Evolutionary conservation across 1,140 invertebrate species (phyloP).

Genomic region (Neodiprion lecontei): DNA sequence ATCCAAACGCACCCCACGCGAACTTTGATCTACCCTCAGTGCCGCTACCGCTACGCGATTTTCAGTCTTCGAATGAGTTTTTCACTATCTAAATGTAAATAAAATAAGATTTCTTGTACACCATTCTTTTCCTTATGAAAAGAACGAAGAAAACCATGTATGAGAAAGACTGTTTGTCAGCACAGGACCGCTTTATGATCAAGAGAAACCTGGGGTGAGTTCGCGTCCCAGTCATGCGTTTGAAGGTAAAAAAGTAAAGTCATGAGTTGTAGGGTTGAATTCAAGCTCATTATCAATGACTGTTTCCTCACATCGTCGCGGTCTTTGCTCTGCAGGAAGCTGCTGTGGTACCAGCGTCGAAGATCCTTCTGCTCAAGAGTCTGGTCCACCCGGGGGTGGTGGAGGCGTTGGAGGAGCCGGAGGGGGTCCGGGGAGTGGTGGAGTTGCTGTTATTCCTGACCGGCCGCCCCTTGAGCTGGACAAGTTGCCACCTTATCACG

Average conservation of each 20-base stretch:
- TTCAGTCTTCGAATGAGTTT: no score
- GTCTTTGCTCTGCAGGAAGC: conserved; percentile 41
- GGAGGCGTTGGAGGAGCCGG: conserved; percentile 43
- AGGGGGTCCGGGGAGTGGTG: conserved; percentile 44
- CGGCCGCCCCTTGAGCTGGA: conserved; percentile 59
- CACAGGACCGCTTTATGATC: no score
- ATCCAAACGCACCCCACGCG: no score
- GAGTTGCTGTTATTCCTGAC: conserved; percentile 59
- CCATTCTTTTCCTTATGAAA: no score
- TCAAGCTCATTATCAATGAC: conserved; percentile 24
- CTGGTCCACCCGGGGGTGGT: conserved; percentile 23
- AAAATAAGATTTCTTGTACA: no score
- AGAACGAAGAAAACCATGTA: no score
- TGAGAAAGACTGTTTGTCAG: no score
- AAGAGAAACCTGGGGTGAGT: no score
- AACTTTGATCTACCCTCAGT: no score
- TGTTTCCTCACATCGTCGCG: conserved; percentile 31
- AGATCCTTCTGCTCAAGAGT: conserved; percentile 43
- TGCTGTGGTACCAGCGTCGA: conserved; percentile 54
- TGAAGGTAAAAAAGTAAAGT: neutral
- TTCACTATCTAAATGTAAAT: no score
- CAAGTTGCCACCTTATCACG: conserved; percentile 61
- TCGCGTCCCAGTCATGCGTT: neutral
- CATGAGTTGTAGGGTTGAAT: neutral
- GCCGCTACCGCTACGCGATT: no score